These are phyloP conservation scores for Lampris incognitus DNA, from an alignment of 2,113 vertebrate genomes.

Conservation along the genomic window DNA sequence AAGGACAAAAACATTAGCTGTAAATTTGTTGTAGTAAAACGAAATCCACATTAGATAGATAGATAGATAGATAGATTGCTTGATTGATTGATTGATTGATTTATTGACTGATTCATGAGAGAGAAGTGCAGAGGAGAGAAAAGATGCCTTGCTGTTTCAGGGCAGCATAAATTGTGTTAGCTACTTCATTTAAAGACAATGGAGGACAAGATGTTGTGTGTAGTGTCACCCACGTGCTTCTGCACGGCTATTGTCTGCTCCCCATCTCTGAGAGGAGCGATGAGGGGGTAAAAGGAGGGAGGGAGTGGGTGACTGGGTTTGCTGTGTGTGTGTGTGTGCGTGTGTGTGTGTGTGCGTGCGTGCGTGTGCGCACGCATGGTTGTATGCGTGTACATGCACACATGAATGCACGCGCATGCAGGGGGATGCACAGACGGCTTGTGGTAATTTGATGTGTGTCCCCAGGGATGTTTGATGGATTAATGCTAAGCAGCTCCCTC, in stretches of 20 bases:
- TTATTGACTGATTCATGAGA: too few relatives aligned
- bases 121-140: background rate
- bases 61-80: too few relatives aligned
- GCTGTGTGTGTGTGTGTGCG: slow-evolving; percentile 30
- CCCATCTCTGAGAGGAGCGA: slow-evolving; percentile 47
- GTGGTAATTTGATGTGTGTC: slow-evolving; percentile 79
- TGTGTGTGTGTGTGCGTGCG: slow-evolving; percentile 10
- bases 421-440: slow-evolving; percentile 69
- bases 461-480: slow-evolving; percentile 79
- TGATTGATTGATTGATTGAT: too few relatives aligned
- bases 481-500: slow-evolving; percentile 77
- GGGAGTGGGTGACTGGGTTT: slow-evolving; percentile 35
- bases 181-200: slow-evolving; percentile 74
- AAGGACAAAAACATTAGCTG: too few relatives aligned
- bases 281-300: slow-evolving; percentile 41
- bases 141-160: background rate
- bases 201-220: slow-evolving; percentile 71
- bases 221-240: slow-evolving; percentile 71
- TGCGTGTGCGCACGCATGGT: slow-evolving; percentile 17
- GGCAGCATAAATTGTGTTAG: slow-evolving; percentile 54
- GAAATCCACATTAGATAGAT: too few relatives aligned
- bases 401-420: slow-evolving; percentile 6
- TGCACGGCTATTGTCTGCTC: slow-evolving; percentile 71
- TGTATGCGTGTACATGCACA: slow-evolving; percentile 26
- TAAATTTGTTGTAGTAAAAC: too few relatives aligned